Conservation (phyloP, 2,888 invertebrate species). For the Apomyelois bistriatella region DNA sequence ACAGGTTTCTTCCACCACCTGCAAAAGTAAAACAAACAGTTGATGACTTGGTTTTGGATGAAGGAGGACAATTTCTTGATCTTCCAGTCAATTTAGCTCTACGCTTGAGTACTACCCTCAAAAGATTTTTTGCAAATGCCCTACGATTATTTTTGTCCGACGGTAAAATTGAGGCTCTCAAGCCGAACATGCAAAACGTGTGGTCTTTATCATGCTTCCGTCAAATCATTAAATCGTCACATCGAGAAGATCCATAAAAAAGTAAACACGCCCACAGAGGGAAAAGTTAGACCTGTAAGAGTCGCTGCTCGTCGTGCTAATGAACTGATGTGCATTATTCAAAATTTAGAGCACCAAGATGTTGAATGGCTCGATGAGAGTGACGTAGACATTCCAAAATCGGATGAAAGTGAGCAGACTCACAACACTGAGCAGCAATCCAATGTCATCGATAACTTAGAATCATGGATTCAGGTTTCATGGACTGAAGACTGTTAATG, state of each 20-base stretch:
- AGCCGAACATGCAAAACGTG: conserved; percentile 31
- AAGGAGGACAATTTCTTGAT: conserved; percentile 24
- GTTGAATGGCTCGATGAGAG: conserved; percentile 31
- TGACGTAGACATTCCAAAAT: conserved; percentile 27
- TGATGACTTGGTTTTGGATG: conserved; percentile 24
- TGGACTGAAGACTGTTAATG: no score
- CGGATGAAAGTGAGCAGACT: no score
- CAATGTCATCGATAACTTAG: no score
- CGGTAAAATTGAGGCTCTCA: conserved; percentile 30
- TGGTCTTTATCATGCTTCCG: conserved; percentile 30
- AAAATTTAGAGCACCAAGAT: conserved; percentile 30
- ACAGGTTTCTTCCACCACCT: conserved; percentile 24
- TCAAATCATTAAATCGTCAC: conserved; percentile 13
- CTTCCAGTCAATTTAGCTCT: conserved; percentile 25
- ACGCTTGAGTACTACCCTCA: conserved; percentile 20
- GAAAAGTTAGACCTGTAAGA: conserved; percentile 26
- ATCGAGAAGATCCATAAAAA: conserved; percentile 4
- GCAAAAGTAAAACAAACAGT: conserved; percentile 24
- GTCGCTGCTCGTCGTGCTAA: conserved; percentile 28
- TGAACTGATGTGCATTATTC: conserved; percentile 27
- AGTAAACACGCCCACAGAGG: conserved; percentile 10
- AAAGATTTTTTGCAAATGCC: background rate
- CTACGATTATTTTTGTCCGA: conserved; percentile 22
- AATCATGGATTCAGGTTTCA: no score
- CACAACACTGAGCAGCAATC: conserved; percentile 30